Evolutionary conservation across 2,888 invertebrate genomes (phyloP).

Genomic region (Myathropa florea): DNA sequence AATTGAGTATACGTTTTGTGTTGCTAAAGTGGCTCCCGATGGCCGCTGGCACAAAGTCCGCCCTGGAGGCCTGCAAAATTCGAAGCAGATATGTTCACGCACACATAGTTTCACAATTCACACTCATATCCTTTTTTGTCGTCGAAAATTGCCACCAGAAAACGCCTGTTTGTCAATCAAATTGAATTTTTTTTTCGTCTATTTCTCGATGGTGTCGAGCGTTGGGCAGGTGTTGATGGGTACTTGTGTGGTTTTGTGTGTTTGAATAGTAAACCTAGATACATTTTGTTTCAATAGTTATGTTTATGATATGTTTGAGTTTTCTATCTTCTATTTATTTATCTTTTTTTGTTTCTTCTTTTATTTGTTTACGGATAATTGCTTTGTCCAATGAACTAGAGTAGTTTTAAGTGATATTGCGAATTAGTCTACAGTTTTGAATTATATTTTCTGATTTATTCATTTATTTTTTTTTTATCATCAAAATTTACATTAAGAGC

Average conservation of each 20-base stretch:
- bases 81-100: conserved; percentile 36
- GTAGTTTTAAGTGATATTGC: conserved; percentile 22
- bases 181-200: neutral
- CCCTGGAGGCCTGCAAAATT: conserved; percentile 17
- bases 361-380: conserved; percentile 22
- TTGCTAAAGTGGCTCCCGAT: conserved; percentile 4
- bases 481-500: conserved; percentile 21
- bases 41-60: neutral
- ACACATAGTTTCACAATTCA: neutral
- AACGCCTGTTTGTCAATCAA: conserved; percentile 41
- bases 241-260: neutral
- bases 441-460: conserved; percentile 18
- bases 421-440: conserved; percentile 27
- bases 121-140: neutral
- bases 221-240: conserved; percentile 23
- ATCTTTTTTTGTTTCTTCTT: conserved; percentile 12
- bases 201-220: conserved; percentile 21
- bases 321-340: conserved; percentile 20
- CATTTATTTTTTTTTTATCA: conserved; percentile 1
- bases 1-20: conserved; percentile 49
- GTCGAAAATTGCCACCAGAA: conserved; percentile 12
- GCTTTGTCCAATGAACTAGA: conserved; percentile 23
- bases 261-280: neutral
- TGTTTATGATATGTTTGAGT: conserved; percentile 53
- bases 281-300: conserved; percentile 14